These are phyloP conservation scores for Phoxinus dragarum DNA, from an alignment of 2,797 vertebrate species.

Conservation along the genomic window DNA sequence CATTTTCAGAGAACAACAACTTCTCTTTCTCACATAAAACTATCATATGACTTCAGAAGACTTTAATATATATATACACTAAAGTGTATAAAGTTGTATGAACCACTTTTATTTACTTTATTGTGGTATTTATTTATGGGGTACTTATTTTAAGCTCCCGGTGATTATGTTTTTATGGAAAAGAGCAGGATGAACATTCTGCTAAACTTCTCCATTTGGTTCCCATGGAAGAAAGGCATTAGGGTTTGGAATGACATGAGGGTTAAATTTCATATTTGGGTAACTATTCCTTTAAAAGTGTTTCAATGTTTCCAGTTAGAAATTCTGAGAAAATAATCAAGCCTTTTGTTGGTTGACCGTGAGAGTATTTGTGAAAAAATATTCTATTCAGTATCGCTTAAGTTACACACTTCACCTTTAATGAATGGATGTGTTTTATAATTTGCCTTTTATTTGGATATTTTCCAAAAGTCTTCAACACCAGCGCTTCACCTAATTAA, in stretches of 20 bases:
- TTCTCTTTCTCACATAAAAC: background rate
- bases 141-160: background rate
- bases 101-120: background rate
- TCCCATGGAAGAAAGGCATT: background rate
- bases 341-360: background rate
- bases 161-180: background rate
- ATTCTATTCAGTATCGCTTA: background rate
- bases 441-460: background rate
- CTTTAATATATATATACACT: no score
- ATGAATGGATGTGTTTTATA: background rate
- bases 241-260: background rate
- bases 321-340: background rate
- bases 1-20: background rate
- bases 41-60: background rate
- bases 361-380: background rate
- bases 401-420: background rate
- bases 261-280: background rate
- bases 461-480: constrained; percentile 6
- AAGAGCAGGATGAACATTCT: background rate
- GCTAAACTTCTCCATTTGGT: background rate
- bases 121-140: no score
- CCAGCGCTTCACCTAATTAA: background rate
- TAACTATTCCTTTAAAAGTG: background rate
- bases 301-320: background rate
- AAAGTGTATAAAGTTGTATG: background rate